These are phyloP conservation scores for Cerceris ruficornis DNA, from an alignment of 2,888 invertebrate genomes.

Conservation along the genomic window DNA sequence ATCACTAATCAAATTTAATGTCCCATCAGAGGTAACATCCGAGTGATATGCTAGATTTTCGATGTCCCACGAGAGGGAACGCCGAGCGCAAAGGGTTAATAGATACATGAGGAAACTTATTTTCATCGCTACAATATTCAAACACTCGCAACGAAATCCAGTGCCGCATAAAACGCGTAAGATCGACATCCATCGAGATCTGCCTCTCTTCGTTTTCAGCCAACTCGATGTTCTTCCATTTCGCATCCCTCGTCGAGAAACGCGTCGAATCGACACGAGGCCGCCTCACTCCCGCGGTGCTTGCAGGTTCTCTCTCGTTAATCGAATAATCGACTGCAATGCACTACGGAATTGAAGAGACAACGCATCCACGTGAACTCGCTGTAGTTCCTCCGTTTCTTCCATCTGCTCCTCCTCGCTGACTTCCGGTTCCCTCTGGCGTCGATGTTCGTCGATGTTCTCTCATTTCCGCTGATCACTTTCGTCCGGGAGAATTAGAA, in stretches of 20 bases:
- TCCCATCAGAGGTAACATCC: too few relatives aligned
- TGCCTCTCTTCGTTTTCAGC: background rate
- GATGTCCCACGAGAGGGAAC: too few relatives aligned
- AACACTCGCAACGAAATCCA: too few relatives aligned
- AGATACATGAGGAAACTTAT: too few relatives aligned
- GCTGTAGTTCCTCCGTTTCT: slow-evolving; percentile 11
- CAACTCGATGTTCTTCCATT: background rate
- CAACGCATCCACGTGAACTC: slow-evolving; percentile 81
- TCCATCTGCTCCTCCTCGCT: slow-evolving; percentile 18
- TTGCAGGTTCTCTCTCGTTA: slow-evolving; percentile 88
- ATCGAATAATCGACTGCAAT: slow-evolving; percentile 92
- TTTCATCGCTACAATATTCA: too few relatives aligned
- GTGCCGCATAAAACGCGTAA: too few relatives aligned
- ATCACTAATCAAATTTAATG: too few relatives aligned
- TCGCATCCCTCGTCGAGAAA: background rate
- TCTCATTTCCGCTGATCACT: background rate
- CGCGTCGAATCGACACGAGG: slow-evolving; percentile 77
- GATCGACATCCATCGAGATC: too few relatives aligned
- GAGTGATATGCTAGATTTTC: too few relatives aligned
- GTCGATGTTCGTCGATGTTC: slow-evolving; percentile 5
- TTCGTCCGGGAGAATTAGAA: too few relatives aligned
- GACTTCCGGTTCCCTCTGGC: slow-evolving; percentile 19
- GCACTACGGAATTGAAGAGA: slow-evolving; percentile 97
- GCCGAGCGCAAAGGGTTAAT: too few relatives aligned
- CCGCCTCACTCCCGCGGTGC: slow-evolving; percentile 96